Evolutionary conservation across 2,888 invertebrate species (phyloP).

Genomic region (Stegophylla sp.): DNA sequence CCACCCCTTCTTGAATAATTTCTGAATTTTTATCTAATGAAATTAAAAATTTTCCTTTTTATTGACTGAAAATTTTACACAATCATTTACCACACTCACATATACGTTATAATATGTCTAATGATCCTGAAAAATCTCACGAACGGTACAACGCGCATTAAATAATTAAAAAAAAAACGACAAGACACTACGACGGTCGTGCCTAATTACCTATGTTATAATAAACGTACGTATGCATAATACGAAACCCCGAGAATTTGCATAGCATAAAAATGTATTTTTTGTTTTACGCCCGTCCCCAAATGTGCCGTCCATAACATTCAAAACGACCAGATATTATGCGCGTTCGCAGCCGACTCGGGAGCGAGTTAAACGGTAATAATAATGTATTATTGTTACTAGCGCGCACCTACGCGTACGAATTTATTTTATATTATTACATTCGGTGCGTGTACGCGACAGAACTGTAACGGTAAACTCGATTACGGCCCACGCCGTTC

Average conservation of each 20-base stretch:
- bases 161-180: too few species aligned
- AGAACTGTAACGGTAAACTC: constrained; percentile 42
- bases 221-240: not conserved
- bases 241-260: not conserved
- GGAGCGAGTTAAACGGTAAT: not conserved
- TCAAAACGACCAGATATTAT: too few species aligned
- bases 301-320: not conserved
- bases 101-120: not conserved
- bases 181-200: too few species aligned
- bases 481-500: constrained; percentile 17
- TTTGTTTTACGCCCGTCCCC: not conserved
- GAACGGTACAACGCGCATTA: too few species aligned
- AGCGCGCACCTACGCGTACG: not conserved
- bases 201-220: too few species aligned
- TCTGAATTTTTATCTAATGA: too few species aligned
- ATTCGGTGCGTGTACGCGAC: not conserved
- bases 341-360: not conserved
- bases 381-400: not conserved
- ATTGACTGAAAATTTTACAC: too few species aligned
- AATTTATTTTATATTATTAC: not conserved
- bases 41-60: too few species aligned
- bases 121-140: not conserved
- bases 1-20: too few species aligned
- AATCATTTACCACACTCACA: not conserved
- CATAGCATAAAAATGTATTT: not conserved